Conservation (phyloP, 2,797 vertebrate species). For the Phoebastria nigripes region DNA sequence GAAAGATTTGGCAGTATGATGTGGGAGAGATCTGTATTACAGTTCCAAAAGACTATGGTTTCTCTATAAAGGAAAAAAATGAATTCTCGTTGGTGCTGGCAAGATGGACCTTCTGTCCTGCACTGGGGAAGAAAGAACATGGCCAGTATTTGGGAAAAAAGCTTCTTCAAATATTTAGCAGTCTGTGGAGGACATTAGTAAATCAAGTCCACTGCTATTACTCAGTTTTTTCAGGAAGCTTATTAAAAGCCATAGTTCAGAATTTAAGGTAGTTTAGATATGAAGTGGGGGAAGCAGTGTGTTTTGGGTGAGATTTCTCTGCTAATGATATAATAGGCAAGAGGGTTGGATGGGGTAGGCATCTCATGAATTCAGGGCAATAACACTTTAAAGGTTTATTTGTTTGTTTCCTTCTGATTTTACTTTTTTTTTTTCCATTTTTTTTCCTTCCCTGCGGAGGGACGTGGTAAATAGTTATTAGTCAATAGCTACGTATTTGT, state of each 20-base stretch:
- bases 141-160: background rate
- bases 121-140: background rate
- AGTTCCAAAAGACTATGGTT: background rate
- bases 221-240: background rate
- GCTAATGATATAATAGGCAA: background rate
- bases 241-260: background rate
- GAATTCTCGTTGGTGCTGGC: background rate
- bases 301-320: background rate
- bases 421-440: accelerated
- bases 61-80: background rate
- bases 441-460: background rate
- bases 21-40: background rate
- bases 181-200: background rate
- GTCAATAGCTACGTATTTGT: background rate
- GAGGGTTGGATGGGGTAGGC: background rate
- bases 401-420: background rate
- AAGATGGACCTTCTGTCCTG: background rate
- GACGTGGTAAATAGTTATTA: background rate
- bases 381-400: background rate
- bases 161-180: background rate
- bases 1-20: background rate
- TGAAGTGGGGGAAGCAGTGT: background rate
- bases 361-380: background rate
- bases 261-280: background rate
- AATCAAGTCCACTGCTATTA: background rate